Conservation (phyloP, 2,888 invertebrate genomes). For the Agrilus cyanescens region DNA sequence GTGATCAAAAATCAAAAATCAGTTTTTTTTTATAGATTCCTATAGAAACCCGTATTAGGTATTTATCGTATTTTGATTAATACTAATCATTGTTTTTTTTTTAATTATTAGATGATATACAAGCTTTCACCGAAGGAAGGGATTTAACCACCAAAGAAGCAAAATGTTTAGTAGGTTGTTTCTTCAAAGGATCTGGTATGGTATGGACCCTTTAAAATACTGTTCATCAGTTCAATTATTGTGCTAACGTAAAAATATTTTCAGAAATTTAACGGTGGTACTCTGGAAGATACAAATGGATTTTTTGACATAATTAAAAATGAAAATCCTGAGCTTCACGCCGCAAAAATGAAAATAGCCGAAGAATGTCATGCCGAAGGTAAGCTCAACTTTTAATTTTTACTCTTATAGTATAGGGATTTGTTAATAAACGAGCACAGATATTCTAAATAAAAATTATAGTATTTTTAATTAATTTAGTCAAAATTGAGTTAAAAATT, state of each 20-base stretch:
- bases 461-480: too few species aligned
- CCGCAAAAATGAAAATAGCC: slow-evolving; percentile 31
- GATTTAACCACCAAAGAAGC: slow-evolving; percentile 31
- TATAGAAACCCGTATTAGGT: too few species aligned
- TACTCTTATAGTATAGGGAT: too few species aligned
- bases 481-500: too few species aligned
- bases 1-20: too few species aligned
- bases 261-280: slow-evolving; percentile 10
- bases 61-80: neutral
- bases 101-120: slow-evolving; percentile 16
- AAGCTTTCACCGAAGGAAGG: slow-evolving; percentile 28
- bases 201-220: slow-evolving; percentile 26
- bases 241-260: neutral
- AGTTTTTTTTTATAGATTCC: too few species aligned
- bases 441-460: too few species aligned
- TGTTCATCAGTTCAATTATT: neutral
- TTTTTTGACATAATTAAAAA: slow-evolving; percentile 30
- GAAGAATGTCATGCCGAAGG: slow-evolving; percentile 34
- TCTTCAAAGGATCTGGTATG: slow-evolving; percentile 36
- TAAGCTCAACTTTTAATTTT: slow-evolving; percentile 5
- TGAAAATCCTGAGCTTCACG: slow-evolving; percentile 28
- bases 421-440: too few species aligned
- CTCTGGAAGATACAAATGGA: slow-evolving; percentile 17
- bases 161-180: slow-evolving; percentile 39
- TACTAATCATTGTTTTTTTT: neutral